phyloP scores from a whole-genome alignment of 2,797 vertebrate genomes.

The Diplodus puntazzo region DNA sequence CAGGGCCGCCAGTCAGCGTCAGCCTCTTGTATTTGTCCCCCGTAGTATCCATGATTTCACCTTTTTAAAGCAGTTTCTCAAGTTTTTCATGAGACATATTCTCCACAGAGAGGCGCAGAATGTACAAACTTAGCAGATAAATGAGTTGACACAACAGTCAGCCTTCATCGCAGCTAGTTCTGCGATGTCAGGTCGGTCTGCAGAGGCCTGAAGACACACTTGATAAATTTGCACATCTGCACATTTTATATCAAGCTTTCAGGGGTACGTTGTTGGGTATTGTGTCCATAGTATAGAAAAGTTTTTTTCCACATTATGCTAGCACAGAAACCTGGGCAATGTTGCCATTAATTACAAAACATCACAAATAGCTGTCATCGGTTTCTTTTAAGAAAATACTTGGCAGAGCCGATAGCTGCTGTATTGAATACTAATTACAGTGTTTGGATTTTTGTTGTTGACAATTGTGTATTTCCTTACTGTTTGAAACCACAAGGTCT shows the following conservation, averaged over 20 bases:
- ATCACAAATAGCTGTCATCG: not conserved
- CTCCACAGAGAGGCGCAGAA: too few relatives aligned
- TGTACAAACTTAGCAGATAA: too few relatives aligned
- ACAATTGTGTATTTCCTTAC: too few relatives aligned
- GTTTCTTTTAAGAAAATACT: not conserved
- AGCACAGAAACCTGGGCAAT: not conserved
- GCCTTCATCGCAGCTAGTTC: too few relatives aligned
- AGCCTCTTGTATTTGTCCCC: too few relatives aligned
- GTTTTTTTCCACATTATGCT: not conserved
- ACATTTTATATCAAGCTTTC: not conserved
- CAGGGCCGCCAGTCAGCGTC: too few relatives aligned
- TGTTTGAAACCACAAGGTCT: too few relatives aligned
- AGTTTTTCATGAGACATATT: too few relatives aligned
- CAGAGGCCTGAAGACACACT: not conserved
- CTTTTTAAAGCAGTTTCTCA: too few relatives aligned
- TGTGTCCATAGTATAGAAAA: not conserved
- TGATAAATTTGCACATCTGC: not conserved
- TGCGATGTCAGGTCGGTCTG: too few relatives aligned
- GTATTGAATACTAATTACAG: not conserved
- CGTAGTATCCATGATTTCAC: too few relatives aligned
- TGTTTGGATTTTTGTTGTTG: conserved; percentile 2
- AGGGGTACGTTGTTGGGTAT: not conserved
- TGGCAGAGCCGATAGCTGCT: not conserved
- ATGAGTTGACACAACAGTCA: too few relatives aligned
- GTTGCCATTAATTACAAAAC: not conserved